These are phyloP conservation scores for Notodonta dromedarius DNA, from an alignment of 2,888 invertebrate species.

Conservation along the genomic window DNA sequence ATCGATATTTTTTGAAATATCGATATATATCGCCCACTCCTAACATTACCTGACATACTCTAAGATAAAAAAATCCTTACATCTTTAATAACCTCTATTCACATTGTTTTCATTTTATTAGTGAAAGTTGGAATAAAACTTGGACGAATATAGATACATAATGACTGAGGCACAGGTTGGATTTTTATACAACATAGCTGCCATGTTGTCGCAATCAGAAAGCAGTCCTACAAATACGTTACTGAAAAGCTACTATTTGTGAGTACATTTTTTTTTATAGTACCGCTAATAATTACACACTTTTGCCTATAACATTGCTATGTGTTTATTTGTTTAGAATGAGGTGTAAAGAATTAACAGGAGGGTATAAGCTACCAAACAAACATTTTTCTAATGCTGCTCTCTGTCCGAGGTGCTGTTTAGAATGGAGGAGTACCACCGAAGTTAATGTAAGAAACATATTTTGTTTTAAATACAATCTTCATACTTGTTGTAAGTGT, in stretches of 20 bases:
- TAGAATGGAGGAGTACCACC: conserved; percentile 61
- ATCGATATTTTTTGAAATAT: no score
- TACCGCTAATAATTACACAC: no score
- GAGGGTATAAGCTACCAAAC: conserved; percentile 61
- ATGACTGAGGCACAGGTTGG: conserved; percentile 68
- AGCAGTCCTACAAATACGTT: conserved; percentile 42
- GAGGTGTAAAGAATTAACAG: conserved; percentile 62
- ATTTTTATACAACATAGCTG: conserved; percentile 61
- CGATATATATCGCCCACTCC: no score
- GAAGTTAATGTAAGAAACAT: conserved; percentile 52
- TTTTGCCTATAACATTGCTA: not conserved
- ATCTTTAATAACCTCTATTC: no score
- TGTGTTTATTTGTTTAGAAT: conserved; percentile 48
- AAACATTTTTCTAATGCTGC: conserved; percentile 62
- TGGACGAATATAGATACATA: not conserved
- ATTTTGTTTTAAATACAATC: conserved; percentile 1
- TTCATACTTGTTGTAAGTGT: not conserved
- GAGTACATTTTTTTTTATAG: no score
- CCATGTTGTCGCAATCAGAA: conserved; percentile 39
- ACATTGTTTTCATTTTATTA: no score
- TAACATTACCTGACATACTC: no score
- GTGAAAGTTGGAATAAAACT: no score
- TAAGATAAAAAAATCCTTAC: no score
- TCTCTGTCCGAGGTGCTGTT: conserved; percentile 66
- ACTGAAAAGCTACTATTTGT: conserved; percentile 72